A percentile compares a stretch with the other conserved stretches of the same genome.
phyloP scores from a whole-genome alignment of 2,797 vertebrate genomes.

The Thamnophis elegans region DNA sequence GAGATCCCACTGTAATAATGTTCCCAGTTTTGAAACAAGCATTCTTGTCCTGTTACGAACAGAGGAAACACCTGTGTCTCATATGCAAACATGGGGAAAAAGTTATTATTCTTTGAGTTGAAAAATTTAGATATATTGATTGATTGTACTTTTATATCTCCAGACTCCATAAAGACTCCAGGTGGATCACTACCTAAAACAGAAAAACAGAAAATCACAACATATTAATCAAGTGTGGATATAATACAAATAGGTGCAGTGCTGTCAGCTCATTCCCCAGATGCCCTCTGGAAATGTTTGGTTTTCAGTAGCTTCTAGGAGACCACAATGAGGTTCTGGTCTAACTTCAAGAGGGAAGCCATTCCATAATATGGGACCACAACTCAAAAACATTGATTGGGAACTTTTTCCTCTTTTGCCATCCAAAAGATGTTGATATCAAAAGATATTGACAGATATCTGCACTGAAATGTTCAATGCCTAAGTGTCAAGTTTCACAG shows the following conservation, averaged over 20 bases:
- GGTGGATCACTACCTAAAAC: not conserved
- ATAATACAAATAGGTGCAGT: not conserved
- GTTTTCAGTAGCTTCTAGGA: not conserved
- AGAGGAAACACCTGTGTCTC: not conserved
- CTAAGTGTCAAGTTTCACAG: not conserved
- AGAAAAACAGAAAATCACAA: not conserved
- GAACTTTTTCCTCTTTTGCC: not conserved
- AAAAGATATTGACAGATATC: not conserved
- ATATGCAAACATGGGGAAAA: not conserved
- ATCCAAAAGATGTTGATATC: not conserved
- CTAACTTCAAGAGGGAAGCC: not conserved
- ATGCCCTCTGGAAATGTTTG: not conserved
- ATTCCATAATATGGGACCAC: not conserved
- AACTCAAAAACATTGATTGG: not conserved
- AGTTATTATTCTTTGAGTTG: not conserved
- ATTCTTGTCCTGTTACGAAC: not conserved
- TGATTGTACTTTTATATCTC: not conserved
- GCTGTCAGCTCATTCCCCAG: not conserved
- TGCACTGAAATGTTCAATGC: not conserved
- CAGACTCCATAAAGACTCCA: not conserved
- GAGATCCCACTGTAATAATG: not conserved
- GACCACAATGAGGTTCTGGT: not conserved
- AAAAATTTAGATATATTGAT: conserved; percentile 7
- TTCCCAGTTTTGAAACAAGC: not conserved
- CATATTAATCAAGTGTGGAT: not conserved